Conservation (phyloP, 1,140 invertebrate genomes). For the Latrodectus geometricus region DNA sequence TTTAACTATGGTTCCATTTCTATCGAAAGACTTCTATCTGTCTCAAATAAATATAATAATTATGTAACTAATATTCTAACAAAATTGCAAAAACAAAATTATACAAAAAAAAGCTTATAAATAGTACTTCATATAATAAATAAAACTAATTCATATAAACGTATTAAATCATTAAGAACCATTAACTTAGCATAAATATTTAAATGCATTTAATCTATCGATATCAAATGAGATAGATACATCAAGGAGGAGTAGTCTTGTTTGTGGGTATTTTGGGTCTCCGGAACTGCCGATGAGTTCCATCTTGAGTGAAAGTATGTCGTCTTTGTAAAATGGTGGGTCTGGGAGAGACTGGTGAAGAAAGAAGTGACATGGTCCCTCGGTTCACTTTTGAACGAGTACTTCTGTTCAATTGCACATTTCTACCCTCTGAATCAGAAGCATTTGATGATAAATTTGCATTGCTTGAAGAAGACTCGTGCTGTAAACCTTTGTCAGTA, state of each 20-base stretch:
- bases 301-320: conserved; percentile 34
- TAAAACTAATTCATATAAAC: too few relatives aligned
- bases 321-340: conserved; percentile 15
- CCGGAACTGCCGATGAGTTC: not conserved
- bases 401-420: not conserved
- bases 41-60: too few relatives aligned
- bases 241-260: not conserved
- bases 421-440: conserved; percentile 26
- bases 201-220: too few relatives aligned
- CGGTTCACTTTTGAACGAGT: not conserved
- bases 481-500: conserved; percentile 13
- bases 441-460: conserved; percentile 50
- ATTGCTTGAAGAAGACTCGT: conserved; percentile 45
- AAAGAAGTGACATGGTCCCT: conserved; percentile 32
- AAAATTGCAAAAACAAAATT: too few relatives aligned
- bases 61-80: too few relatives aligned
- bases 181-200: too few relatives aligned
- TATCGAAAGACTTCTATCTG: too few relatives aligned
- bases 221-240: not conserved
- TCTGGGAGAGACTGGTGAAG: conserved; percentile 21
- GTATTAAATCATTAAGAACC: too few relatives aligned
- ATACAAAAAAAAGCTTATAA: too few relatives aligned
- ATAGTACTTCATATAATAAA: too few relatives aligned
- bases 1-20: too few relatives aligned
- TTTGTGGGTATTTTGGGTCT: conserved; percentile 6